Conservation (phyloP, 2,888 invertebrate genomes). For the Apeira syringaria region DNA sequence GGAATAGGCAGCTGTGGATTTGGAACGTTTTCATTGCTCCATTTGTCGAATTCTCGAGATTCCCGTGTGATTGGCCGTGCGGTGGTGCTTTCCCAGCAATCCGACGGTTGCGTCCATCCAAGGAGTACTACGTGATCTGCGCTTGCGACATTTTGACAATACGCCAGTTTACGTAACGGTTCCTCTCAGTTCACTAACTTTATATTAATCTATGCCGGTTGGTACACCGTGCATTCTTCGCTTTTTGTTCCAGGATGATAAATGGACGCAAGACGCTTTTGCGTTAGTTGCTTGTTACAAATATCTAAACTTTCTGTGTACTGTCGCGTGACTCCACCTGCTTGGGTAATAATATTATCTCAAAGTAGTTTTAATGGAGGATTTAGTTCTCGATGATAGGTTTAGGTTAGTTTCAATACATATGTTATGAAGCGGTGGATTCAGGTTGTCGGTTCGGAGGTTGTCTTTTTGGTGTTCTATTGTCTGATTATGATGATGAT, state of each 20-base stretch:
- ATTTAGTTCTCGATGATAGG: too few relatives aligned
- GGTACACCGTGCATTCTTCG: slow-evolving; percentile 33
- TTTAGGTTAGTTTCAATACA: too few relatives aligned
- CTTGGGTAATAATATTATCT: slow-evolving; percentile 13
- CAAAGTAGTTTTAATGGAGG: background rate
- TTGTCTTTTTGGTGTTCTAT: too few relatives aligned
- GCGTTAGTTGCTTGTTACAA: slow-evolving; percentile 26
- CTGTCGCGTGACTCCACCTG: slow-evolving; percentile 16
- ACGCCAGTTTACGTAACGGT: slow-evolving; percentile 59
- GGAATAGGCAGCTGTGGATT: slow-evolving; percentile 23
- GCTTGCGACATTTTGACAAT: slow-evolving; percentile 76
- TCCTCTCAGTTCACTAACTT: slow-evolving; percentile 28
- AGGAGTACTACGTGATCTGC: slow-evolving; percentile 59
- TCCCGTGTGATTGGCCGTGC: slow-evolving; percentile 54
- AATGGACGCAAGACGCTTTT: slow-evolving; percentile 32
- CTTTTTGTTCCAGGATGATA: slow-evolving; percentile 36
- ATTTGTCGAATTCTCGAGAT: slow-evolving; percentile 41
- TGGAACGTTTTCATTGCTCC: slow-evolving; percentile 20
- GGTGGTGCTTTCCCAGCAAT: slow-evolving; percentile 55
- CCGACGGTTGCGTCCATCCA: slow-evolving; percentile 51
- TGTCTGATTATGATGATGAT: too few relatives aligned
- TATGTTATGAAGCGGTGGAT: too few relatives aligned
- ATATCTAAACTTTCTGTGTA: slow-evolving; percentile 21
- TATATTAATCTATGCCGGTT: slow-evolving; percentile 16
- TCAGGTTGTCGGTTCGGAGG: too few relatives aligned